These are phyloP conservation scores for Liasis olivaceus DNA, from an alignment of 2,797 vertebrate genomes.

Conservation along the genomic window DNA sequence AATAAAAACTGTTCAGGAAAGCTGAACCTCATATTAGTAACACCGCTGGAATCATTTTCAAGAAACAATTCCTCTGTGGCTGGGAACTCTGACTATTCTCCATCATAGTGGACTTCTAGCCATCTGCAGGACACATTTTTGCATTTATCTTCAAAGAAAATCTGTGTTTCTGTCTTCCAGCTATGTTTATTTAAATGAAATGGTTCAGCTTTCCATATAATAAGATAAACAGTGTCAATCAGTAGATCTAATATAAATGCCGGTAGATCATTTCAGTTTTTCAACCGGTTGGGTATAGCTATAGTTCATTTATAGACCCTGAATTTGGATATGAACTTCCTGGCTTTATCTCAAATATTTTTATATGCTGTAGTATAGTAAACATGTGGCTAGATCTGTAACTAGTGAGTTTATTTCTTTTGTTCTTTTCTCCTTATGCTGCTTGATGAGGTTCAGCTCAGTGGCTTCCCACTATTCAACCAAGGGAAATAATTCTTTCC, in stretches of 20 bases:
- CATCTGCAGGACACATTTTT: neutral
- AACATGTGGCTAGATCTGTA: neutral
- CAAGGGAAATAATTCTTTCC: neutral
- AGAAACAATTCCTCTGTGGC: neutral
- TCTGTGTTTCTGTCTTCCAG: neutral
- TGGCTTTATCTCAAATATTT: neutral
- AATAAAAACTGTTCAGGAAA: neutral
- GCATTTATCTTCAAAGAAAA: neutral
- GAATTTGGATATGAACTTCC: neutral
- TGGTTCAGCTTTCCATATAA: neutral
- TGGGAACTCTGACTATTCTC: neutral
- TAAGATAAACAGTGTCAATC: neutral
- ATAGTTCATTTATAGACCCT: neutral
- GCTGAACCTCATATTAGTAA: neutral
- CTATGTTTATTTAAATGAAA: neutral
- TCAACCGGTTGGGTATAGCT: neutral
- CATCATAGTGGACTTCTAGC: neutral
- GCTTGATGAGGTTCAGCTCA: neutral
- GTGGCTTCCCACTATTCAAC: no score
- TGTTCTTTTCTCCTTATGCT: neutral
- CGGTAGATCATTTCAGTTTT: neutral
- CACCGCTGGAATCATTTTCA: neutral
- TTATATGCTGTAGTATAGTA: neutral
- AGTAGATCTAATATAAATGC: neutral
- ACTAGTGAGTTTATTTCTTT: neutral